These are phyloP conservation scores for Papilio glaucus DNA, from an alignment of 1,140 invertebrate species.

Conservation along the genomic window DNA sequence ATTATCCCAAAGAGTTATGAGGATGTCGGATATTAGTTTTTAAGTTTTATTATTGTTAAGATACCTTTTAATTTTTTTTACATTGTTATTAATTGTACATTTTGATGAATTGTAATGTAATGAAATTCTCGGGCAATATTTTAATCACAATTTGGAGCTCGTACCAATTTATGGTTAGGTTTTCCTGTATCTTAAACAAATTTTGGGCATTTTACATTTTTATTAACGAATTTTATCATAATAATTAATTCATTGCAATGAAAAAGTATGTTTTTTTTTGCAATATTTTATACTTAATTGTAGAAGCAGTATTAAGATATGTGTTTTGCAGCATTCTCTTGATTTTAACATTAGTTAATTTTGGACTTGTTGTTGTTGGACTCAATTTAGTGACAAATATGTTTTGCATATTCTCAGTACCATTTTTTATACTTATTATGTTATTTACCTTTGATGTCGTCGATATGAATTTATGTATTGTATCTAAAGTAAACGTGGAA, in stretches of 20 bases:
- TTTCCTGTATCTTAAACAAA: not conserved
- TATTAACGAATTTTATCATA: slow-evolving; percentile 3
- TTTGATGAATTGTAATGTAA: not conserved
- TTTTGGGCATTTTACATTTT: slow-evolving; percentile 10
- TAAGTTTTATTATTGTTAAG: slow-evolving; percentile 49
- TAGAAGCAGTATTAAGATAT: not conserved
- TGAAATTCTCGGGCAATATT: not conserved
- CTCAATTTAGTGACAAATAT: not conserved
- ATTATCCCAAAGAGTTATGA: slow-evolving; percentile 75
- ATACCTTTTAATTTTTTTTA: slow-evolving; percentile 38
- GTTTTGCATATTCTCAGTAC: not conserved
- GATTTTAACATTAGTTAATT: not conserved
- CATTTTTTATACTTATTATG: not conserved
- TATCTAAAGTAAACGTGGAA: too few species aligned
- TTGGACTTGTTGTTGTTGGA: not conserved
- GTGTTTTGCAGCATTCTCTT: not conserved
- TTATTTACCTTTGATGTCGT: not conserved
- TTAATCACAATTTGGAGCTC: not conserved
- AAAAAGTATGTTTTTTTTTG: not conserved
- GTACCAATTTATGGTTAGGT: not conserved
- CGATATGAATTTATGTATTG: not conserved
- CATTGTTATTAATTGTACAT: slow-evolving; percentile 19
- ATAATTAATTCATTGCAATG: slow-evolving; percentile 31
- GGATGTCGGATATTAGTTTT: slow-evolving; percentile 62
- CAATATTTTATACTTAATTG: not conserved